phyloP scores from a whole-genome alignment of 2,797 vertebrate genomes.

The Thalassophryne amazonica region DNA sequence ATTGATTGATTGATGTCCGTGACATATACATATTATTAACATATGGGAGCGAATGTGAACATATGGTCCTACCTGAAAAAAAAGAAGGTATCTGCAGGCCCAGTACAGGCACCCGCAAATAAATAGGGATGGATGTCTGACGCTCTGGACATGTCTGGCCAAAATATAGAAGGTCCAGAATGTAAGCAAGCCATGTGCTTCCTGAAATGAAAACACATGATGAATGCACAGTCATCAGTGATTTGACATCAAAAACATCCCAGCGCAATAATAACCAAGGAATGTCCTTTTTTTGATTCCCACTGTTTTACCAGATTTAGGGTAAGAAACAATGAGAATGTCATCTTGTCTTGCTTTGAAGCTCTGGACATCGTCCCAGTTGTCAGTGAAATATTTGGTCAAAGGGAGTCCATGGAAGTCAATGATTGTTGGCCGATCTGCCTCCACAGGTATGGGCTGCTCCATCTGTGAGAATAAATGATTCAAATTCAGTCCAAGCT shows the following conservation, averaged over 20 bases:
- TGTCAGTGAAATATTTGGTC: constrained; percentile 57
- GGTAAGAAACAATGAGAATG: constrained; percentile 66
- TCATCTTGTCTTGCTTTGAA: constrained; percentile 69
- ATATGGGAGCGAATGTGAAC: background rate
- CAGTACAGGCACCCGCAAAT: constrained; percentile 65
- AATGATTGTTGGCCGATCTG: constrained; percentile 49
- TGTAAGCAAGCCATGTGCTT: constrained; percentile 71
- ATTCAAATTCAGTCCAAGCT: too few relatives aligned
- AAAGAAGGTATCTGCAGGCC: constrained; percentile 24
- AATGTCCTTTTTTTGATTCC: background rate
- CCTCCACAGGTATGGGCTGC: background rate
- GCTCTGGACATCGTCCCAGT: constrained; percentile 67
- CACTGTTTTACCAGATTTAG: constrained; percentile 64
- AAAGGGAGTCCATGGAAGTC: constrained; percentile 67
- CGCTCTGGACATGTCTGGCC: constrained; percentile 33
- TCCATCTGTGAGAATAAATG: constrained; percentile 35
- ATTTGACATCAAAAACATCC: background rate
- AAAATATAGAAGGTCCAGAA: constrained; percentile 69
- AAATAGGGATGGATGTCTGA: constrained; percentile 44
- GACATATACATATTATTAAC: background rate
- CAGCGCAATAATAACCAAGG: background rate
- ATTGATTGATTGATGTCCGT: too few relatives aligned
- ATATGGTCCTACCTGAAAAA: constrained; percentile 33
- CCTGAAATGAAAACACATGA: constrained; percentile 39
- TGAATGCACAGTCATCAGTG: background rate